These are phyloP conservation scores for Ageneiosus marmoratus DNA, from an alignment of 2,113 vertebrate genomes.

Conservation along the genomic window DNA sequence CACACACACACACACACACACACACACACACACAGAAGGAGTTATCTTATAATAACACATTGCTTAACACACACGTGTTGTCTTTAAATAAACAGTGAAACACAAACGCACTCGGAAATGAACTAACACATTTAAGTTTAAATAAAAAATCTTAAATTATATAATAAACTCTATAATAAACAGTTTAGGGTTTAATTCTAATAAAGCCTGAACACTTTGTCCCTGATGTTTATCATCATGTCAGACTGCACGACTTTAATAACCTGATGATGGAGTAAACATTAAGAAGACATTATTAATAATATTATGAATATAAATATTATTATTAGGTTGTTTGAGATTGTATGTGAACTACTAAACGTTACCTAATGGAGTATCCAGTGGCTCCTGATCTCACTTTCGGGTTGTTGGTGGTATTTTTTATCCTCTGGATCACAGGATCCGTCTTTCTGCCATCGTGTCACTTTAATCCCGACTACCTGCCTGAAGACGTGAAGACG, in stretches of 20 bases:
- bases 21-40: not conserved
- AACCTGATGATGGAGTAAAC: not conserved
- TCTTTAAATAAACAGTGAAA: not conserved
- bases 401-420: not conserved
- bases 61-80: not conserved
- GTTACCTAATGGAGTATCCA: not conserved
- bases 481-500: not conserved
- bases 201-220: not conserved
- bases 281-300: not conserved
- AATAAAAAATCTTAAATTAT: too few relatives aligned
- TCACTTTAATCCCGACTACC: not conserved
- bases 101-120: not conserved
- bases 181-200: not conserved
- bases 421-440: not conserved
- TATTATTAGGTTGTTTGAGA: not conserved
- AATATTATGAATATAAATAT: too few relatives aligned
- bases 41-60: not conserved
- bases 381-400: not conserved
- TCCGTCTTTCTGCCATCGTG: conserved; percentile 7
- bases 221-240: not conserved
- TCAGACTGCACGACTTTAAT: not conserved
- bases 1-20: not conserved
- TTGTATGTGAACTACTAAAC: not conserved
- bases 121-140: not conserved
- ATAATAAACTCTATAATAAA: not conserved